phyloP scores from a whole-genome alignment of 2,113 vertebrate species.

The Charina bottae region DNA sequence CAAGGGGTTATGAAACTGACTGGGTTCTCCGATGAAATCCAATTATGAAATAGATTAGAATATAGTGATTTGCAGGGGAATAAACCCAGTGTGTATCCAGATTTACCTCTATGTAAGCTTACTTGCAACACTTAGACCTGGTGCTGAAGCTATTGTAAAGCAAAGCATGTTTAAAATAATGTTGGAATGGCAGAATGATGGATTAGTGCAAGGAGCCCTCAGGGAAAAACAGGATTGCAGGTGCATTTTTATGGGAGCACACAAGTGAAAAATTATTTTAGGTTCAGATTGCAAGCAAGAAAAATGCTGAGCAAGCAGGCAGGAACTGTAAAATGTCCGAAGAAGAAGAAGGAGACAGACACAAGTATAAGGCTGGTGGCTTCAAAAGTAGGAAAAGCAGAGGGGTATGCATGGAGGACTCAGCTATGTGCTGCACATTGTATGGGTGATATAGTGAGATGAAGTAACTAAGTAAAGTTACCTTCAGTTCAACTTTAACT shows the following conservation, averaged over 20 bases:
- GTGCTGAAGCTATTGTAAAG: not conserved
- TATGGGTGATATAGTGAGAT: not conserved
- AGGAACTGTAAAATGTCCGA: not conserved
- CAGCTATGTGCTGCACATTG: not conserved
- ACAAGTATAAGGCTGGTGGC: not conserved
- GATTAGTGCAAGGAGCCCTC: not conserved
- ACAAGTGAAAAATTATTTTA: not conserved
- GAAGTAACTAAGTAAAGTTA: not conserved
- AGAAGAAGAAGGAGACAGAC: not conserved
- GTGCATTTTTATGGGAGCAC: not conserved
- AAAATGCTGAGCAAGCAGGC: not conserved
- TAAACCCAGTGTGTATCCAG: not conserved
- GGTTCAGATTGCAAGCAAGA: not conserved
- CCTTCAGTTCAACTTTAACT: not conserved
- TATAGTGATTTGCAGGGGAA: not conserved
- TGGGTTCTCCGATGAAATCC: not conserved
- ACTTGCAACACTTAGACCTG: not conserved
- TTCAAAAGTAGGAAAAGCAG: not conserved
- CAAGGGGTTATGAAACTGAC: not conserved
- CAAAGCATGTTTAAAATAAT: not conserved
- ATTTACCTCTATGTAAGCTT: not conserved
- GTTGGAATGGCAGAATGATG: not conserved
- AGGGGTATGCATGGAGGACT: not conserved
- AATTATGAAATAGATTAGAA: not conserved
- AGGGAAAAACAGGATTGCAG: not conserved